phyloP scores from a whole-genome alignment of 2,888 invertebrate species.

The Apodemia zela region DNA sequence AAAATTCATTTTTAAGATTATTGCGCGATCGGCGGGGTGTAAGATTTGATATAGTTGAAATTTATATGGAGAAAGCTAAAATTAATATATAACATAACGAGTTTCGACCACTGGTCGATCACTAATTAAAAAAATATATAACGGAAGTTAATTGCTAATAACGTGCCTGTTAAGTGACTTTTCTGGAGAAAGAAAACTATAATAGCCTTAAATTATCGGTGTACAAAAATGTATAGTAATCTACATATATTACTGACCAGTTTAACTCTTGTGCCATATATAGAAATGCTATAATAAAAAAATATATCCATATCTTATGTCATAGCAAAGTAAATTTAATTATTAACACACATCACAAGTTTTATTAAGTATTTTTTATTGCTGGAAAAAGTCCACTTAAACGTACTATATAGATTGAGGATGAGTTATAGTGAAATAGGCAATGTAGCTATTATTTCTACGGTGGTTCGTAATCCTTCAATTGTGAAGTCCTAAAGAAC shows the following conservation, averaged over 20 bases:
- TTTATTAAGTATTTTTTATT: background rate
- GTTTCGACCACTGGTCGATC: no score
- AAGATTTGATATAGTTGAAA: no score
- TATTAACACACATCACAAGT: background rate
- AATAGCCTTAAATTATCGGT: no score
- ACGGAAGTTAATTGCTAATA: no score
- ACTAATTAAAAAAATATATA: no score
- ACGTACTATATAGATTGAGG: background rate
- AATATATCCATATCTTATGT: background rate
- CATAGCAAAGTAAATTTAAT: background rate
- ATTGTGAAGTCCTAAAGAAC: slow-evolving; percentile 23
- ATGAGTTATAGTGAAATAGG: slow-evolving; percentile 5
- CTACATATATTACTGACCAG: background rate
- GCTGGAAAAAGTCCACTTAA: background rate
- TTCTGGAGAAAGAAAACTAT: no score
- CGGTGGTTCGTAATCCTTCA: slow-evolving; percentile 19
- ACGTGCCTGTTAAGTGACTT: no score
- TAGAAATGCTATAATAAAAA: background rate
- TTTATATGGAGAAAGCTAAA: no score
- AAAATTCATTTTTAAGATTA: no score
- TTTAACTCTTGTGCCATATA: slow-evolving; percentile 5
- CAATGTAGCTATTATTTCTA: slow-evolving; percentile 22
- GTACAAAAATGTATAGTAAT: background rate
- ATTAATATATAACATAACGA: no score
- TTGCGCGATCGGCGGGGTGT: no score